These are phyloP conservation scores for Calosoma granatense DNA, from an alignment of 1,140 invertebrate species.

Conservation along the genomic window DNA sequence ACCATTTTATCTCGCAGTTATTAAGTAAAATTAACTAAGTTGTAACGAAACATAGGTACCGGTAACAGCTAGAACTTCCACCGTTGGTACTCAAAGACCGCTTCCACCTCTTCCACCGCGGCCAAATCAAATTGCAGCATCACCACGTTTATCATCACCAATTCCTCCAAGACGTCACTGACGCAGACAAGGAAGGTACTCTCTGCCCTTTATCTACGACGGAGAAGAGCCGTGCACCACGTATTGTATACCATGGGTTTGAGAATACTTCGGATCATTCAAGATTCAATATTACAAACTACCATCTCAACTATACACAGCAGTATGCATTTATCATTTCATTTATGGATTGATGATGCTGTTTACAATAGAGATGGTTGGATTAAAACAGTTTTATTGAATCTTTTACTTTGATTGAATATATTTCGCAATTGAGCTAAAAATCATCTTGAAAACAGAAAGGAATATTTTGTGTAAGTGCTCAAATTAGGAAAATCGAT, in stretches of 20 bases:
- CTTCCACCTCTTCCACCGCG: slow-evolving; percentile 6
- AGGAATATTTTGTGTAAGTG: too few relatives aligned
- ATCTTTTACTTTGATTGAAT: too few relatives aligned
- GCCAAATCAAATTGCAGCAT: not conserved
- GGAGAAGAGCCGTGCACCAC: slow-evolving; percentile 23
- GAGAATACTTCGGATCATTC: slow-evolving; percentile 7
- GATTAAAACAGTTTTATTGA: too few relatives aligned
- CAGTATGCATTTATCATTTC: too few relatives aligned
- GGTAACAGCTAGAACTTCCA: not conserved
- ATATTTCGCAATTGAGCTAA: too few relatives aligned
- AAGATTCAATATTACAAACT: too few relatives aligned
- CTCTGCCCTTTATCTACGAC: slow-evolving; percentile 24
- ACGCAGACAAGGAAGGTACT: slow-evolving; percentile 19
- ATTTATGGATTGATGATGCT: too few relatives aligned
- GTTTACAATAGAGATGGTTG: too few relatives aligned
- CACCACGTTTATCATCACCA: not conserved
- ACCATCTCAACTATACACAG: too few relatives aligned
- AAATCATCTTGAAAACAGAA: too few relatives aligned
- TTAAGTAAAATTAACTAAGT: not conserved
- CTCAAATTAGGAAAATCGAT: too few relatives aligned
- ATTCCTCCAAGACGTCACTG: slow-evolving; percentile 4
- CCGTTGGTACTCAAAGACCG: not conserved
- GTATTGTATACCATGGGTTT: slow-evolving; percentile 29
- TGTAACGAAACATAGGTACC: not conserved
- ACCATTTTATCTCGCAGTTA: not conserved